Percentiles rank a stretch among this genome's conserved stretches.
These are phyloP conservation scores for Drosophila ercepeae DNA, from an alignment of 1,140 invertebrate genomes.

Conservation along the genomic window DNA sequence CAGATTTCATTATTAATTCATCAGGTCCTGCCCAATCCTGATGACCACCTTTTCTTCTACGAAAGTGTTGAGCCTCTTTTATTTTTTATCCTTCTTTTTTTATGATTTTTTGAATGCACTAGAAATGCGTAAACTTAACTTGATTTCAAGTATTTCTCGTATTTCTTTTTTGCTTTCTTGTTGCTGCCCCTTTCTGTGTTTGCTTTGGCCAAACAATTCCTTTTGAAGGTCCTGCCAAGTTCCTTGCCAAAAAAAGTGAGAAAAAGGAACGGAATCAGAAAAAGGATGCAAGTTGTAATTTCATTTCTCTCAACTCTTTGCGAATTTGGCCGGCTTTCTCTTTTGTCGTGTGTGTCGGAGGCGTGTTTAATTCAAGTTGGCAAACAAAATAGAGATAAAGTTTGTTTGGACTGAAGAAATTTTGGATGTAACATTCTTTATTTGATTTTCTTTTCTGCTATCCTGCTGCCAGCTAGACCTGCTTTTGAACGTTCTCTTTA, in stretches of 20 bases:
- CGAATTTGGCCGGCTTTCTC: slow-evolving; percentile 15
- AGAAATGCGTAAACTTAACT: slow-evolving; percentile 63
- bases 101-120: slow-evolving; percentile 37
- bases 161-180: slow-evolving; percentile 23
- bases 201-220: slow-evolving; percentile 68
- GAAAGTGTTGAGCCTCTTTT: no score
- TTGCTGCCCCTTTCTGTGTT: slow-evolving; percentile 56
- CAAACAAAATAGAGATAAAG: slow-evolving; percentile 78
- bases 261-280: not conserved
- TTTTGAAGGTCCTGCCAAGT: slow-evolving; percentile 50
- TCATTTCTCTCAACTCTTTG: slow-evolving; percentile 65
- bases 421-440: slow-evolving; percentile 64
- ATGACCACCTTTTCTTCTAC: no score
- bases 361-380: slow-evolving; percentile 74
- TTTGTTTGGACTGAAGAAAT: slow-evolving; percentile 71
- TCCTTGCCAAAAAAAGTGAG: slow-evolving; percentile 19
- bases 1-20: slow-evolving; percentile 3
- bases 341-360: slow-evolving; percentile 38
- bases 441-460: slow-evolving; percentile 59
- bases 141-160: slow-evolving; percentile 36
- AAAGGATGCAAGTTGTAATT: slow-evolving; percentile 78
- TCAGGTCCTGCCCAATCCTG: not conserved
- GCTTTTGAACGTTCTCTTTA: no score
- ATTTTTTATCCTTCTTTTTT: slow-evolving; percentile 26
- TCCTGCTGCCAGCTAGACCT: no score